Conservation (phyloP, 2,888 invertebrate species). For the Drosophila prostipennis region DNA sequence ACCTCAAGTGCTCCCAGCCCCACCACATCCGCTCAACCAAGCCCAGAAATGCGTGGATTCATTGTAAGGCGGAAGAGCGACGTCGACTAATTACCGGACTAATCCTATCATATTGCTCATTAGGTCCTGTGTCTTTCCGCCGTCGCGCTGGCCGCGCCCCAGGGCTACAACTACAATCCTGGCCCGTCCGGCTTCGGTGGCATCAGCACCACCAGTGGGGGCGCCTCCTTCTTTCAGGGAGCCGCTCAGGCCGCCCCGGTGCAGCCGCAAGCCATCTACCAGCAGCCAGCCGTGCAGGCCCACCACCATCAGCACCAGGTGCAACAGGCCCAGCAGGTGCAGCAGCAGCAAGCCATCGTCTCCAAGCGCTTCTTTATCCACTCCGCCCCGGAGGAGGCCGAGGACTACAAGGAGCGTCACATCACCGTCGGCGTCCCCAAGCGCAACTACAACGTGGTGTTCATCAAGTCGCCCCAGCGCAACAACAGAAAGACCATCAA, state of each 20-base stretch:
- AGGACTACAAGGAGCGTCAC: slow-evolving; percentile 80
- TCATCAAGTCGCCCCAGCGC: slow-evolving; percentile 83
- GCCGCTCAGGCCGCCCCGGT: slow-evolving; percentile 46
- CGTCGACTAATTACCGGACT: slow-evolving; percentile 1
- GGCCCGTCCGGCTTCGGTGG: slow-evolving; percentile 54
- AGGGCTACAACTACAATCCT: slow-evolving; percentile 82
- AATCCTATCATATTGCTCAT: background rate
- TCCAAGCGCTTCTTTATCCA: slow-evolving; percentile 84
- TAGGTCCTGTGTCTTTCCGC: slow-evolving; percentile 82
- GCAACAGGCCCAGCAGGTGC: slow-evolving; percentile 45
- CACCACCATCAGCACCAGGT: slow-evolving; percentile 55
- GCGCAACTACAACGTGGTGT: slow-evolving; percentile 84
- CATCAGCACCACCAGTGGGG: slow-evolving; percentile 52
- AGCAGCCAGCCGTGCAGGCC: slow-evolving; percentile 49
- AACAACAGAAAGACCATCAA: slow-evolving; percentile 80
- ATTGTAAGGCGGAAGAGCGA: slow-evolving; percentile 74
- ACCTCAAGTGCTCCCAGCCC: slow-evolving; percentile 39
- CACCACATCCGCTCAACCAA: slow-evolving; percentile 73
- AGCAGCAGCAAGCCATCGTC: slow-evolving; percentile 73
- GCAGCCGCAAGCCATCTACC: slow-evolving; percentile 57
- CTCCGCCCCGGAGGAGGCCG: slow-evolving; percentile 83
- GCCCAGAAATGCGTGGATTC: slow-evolving; percentile 83
- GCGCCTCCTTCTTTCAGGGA: slow-evolving; percentile 51
- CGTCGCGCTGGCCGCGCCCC: slow-evolving; percentile 81
- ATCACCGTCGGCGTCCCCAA: slow-evolving; percentile 83